These are phyloP conservation scores for Trichonephila inaurata DNA, from an alignment of 1,140 invertebrate species.

Conservation along the genomic window DNA sequence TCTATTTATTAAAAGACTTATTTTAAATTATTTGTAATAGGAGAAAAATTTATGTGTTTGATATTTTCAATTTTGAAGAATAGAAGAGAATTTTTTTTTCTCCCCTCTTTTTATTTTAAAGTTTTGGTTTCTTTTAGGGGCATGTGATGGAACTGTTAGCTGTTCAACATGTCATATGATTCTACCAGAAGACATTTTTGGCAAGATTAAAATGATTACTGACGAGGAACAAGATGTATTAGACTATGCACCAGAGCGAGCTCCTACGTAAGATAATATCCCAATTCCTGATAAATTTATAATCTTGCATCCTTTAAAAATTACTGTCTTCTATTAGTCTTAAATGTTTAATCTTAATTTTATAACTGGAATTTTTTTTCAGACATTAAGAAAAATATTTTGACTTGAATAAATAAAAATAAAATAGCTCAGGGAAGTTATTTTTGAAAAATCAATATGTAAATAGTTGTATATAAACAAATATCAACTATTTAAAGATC, in stretches of 20 bases:
- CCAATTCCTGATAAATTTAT: neutral
- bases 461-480: too few species aligned
- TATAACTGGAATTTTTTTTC: neutral
- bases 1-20: too few species aligned
- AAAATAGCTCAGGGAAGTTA: too few species aligned
- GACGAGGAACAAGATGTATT: neutral
- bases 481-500: too few species aligned
- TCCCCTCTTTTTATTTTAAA: neutral
- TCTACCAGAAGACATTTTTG: neutral
- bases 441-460: too few species aligned
- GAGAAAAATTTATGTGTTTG: too few species aligned
- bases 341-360: neutral
- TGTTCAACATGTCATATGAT: slow-evolving; percentile 32
- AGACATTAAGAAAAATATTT: neutral
- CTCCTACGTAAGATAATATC: neutral
- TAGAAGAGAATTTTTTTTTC: neutral
- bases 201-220: neutral
- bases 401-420: too few species aligned
- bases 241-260: neutral
- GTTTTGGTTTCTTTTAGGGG: neutral
- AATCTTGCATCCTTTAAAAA: neutral
- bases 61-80: too few species aligned
- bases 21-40: too few species aligned
- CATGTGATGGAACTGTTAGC: neutral
- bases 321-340: neutral